Percentiles rank a stretch among this genome's conserved stretches.
Conservation (phyloP, 2,888 invertebrate genomes). For the Pyrgus malvae region DNA sequence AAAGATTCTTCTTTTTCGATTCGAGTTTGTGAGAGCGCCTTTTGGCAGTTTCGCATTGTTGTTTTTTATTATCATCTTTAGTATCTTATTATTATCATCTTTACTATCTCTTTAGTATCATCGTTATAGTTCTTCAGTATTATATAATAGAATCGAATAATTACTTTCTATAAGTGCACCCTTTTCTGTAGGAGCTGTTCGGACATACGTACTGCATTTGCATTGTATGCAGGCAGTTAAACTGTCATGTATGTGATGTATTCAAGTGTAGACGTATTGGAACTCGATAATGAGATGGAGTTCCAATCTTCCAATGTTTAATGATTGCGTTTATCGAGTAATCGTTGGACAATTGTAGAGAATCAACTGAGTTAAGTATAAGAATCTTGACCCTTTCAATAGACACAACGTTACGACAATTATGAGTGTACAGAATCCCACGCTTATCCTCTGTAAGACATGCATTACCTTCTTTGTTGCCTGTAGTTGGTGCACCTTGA, state of each 20-base stretch:
- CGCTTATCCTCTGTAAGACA: background rate
- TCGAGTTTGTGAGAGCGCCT: no score
- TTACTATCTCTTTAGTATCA: no score
- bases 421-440: slow-evolving; percentile 3
- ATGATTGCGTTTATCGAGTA: slow-evolving; percentile 22
- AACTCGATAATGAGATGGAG: slow-evolving; percentile 21
- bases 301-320: slow-evolving; percentile 18
- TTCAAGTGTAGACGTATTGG: slow-evolving; percentile 21
- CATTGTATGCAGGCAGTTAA: slow-evolving; percentile 2
- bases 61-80: no score
- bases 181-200: no score
- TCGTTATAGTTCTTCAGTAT: no score
- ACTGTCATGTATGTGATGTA: slow-evolving; percentile 16
- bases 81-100: no score
- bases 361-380: background rate
- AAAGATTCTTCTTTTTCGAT: no score
- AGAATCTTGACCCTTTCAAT: background rate
- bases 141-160: no score
- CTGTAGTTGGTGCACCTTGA: no score
- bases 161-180: background rate
- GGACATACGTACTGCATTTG: background rate
- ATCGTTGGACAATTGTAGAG: slow-evolving; percentile 10
- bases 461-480: background rate
- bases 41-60: no score
- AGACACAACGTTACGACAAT: background rate